Base-by-base conservation (phyloP, 2,797 vertebrate genomes). In the Synaphobranchus kaupii region DNA sequence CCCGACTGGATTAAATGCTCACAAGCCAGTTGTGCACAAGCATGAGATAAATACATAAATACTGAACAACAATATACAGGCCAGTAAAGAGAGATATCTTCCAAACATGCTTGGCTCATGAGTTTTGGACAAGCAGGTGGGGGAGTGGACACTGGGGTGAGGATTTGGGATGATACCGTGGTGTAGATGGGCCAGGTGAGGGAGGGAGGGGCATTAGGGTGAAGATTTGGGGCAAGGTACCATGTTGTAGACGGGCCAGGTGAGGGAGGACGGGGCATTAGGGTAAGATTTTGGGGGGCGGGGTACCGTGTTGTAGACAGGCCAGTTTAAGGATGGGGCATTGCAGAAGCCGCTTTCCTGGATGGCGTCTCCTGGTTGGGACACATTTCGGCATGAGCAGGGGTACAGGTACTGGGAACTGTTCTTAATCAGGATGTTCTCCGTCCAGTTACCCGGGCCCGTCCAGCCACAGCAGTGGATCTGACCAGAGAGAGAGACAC, bases 401-500 rank as follows among this genome's bases (percentile, higher is more conserved):
- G 98, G 90, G 90, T 96, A 98, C 0, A 89, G 56, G 20, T 12
- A 2, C 88, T 88, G 68, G 0, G 94, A 91, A 90, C 4, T 92
- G 86, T 95, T 97, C 91, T 85, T 95, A 87, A 98, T 94, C 86
- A 91, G 0, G 0, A 66, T 0, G 78, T 99, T 99, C 0, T 92
- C 92, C 0, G 96, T 95, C 98, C 98, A 99, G 94, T 98, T 97
- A 66, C 92, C 88, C 10, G 95, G 94, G 87, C 94, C 94, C 8
- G 9, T 93, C 98, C 98, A 99, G 71, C 98, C 98, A 86, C 98
- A 99, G 93, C 98, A 99, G 9, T 93, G 4, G 48, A 98, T 94
- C 97, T 98, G 91, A 34, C 84, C 54, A 87, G 13, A 81, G 2
- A 22, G 10, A 73, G 31, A 48, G 71, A 54, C 63, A 66, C 17